Base-by-base conservation (phyloP, 2,797 vertebrate species). In the Erithacus rubecula region DNA sequence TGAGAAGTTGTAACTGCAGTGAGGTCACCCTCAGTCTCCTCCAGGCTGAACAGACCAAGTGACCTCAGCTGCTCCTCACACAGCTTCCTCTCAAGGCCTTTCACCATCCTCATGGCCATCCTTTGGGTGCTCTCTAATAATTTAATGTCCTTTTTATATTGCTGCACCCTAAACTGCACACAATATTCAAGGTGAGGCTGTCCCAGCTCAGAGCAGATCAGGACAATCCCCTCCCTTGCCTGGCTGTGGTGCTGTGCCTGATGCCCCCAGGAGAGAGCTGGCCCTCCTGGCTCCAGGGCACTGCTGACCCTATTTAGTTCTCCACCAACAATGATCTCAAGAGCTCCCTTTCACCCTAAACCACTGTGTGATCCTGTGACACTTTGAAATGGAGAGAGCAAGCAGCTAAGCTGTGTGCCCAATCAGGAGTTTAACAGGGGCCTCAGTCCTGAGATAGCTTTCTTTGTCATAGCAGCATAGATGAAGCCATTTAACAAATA, bases 241-340 rank as follows among this genome's bases (percentile, higher is more conserved):
- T 0, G 0, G 23, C 51, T 79, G 12, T 0, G 0, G 14, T 20
- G 44, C 32, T 71, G 27, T 13, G 9, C 32, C 22, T 70, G 43
- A 27, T 32, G 15, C 8, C 0, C 41, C 4, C 36, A 36, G 36
- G 43, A n/a, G 12, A 43, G 0, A 0, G 0, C 4, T 63, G 49
- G 32, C 15, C 7, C 22, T 36, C 27, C 15, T 49, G 65, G 27
- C 49, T 71, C 49, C 75, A 49, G 43, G 43, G 18, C 36, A 56
- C 15, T 56, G 51, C 27, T 79, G 58, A 10, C 10, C 36, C 18
- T 20, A 16, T 14, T 43, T 36, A 24, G 5, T 36, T 64, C 49
- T 56, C n/a, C 30, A 49, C n/a, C 52, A 27, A 14, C 11, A 58
- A 17, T 11, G 22, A 44, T 41, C 13, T 79, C 24, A 49, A 88